phyloP scores from a whole-genome alignment of 2,797 vertebrate genomes.

The Megaceryle alcyon region DNA sequence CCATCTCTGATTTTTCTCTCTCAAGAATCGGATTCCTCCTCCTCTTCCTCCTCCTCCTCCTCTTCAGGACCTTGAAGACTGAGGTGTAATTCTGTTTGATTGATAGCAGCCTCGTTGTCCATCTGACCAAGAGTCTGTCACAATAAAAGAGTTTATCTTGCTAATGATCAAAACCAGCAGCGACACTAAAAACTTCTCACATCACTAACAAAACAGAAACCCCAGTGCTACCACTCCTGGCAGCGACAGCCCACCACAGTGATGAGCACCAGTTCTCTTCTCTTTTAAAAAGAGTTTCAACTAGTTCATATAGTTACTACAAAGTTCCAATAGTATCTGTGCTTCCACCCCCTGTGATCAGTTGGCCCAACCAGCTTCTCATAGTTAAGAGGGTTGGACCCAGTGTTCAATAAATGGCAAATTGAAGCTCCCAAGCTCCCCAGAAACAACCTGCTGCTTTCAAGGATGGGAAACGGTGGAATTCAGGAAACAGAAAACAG shows the following conservation, averaged over 20 bases:
- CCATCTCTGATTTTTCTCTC: background rate
- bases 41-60: constrained; percentile 76
- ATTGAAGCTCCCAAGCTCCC: background rate
- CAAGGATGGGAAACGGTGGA: background rate
- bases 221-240: background rate
- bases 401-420: fast-evolving
- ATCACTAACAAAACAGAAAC: background rate
- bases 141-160: background rate
- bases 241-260: background rate
- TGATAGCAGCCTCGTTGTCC: constrained; percentile 93
- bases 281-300: background rate
- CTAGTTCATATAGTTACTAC: fast-evolving
- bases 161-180: background rate
- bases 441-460: background rate
- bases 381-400: fast-evolving
- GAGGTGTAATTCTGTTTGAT: constrained; percentile 90
- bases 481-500: background rate
- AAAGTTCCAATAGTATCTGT: fast-evolving
- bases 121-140: constrained; percentile 81
- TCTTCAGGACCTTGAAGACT: constrained; percentile 68
- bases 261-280: background rate
- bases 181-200: fast-evolving
- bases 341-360: fast-evolving
- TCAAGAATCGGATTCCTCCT: constrained; percentile 80
- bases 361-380: background rate